phyloP scores from a whole-genome alignment of 2,113 vertebrate genomes.

The Pipa parva region DNA sequence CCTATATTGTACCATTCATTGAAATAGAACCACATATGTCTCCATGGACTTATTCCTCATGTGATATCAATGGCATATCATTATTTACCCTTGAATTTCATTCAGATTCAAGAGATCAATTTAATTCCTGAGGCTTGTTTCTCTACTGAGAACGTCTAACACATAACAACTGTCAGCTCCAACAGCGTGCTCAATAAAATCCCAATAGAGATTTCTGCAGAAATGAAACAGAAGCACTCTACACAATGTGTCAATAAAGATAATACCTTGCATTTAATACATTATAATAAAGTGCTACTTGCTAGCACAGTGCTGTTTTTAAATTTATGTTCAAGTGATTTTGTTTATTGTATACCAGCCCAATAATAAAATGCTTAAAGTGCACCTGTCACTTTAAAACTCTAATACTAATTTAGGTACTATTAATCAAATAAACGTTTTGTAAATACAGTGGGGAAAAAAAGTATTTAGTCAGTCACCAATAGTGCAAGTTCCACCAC shows the following conservation, averaged over 20 bases:
- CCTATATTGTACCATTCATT: background rate
- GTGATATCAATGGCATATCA: slow-evolving; percentile 17
- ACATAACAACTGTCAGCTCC: slow-evolving; percentile 24
- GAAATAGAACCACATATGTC: background rate
- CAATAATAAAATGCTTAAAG: too few relatives aligned
- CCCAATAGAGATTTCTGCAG: slow-evolving; percentile 13
- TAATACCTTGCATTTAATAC: slow-evolving; percentile 18
- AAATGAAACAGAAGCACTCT: slow-evolving; percentile 1
- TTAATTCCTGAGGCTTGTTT: slow-evolving; percentile 22
- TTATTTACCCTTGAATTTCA: background rate
- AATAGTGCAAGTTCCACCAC: too few relatives aligned
- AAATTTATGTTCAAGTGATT: slow-evolving; percentile 20
- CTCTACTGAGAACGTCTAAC: slow-evolving; percentile 4
- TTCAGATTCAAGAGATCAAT: slow-evolving; percentile 9
- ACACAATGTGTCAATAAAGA: slow-evolving; percentile 5
- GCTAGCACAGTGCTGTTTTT: background rate
- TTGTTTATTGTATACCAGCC: too few relatives aligned
- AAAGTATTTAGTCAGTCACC: too few relatives aligned
- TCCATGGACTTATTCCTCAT: background rate
- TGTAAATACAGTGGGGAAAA: too few relatives aligned
- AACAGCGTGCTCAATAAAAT: slow-evolving; percentile 6
- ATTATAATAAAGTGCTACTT: slow-evolving; percentile 18
- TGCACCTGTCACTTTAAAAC: too few relatives aligned
- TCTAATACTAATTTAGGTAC: too few relatives aligned
- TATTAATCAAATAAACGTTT: too few relatives aligned